Conservation (phyloP, 2,888 invertebrate genomes). For the Thelaira solivaga region DNA sequence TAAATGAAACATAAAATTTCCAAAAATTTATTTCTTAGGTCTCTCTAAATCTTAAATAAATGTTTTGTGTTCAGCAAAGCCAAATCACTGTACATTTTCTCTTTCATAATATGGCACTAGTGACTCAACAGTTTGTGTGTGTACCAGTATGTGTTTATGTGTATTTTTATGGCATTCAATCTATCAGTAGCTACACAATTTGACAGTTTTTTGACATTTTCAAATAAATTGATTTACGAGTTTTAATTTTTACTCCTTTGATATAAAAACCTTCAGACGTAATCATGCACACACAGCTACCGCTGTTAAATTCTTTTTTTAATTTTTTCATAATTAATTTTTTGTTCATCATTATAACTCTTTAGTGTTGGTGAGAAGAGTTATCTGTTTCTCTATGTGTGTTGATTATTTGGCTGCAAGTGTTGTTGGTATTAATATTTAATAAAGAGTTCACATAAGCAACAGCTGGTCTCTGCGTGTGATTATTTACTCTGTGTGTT, state of each 20-base stretch:
- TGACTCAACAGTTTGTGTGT: constrained; percentile 26
- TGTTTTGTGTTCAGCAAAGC: no score
- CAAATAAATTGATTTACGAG: constrained; percentile 74
- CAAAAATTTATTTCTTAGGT: no score
- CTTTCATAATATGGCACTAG: background rate
- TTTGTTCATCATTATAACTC: constrained; percentile 33
- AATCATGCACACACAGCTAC: constrained; percentile 24
- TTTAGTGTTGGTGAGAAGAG: background rate
- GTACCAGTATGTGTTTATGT: no score
- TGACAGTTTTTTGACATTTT: constrained; percentile 74
- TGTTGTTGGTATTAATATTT: background rate
- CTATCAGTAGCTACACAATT: constrained; percentile 73
- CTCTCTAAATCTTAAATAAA: no score
- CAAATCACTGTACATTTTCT: constrained; percentile 12
- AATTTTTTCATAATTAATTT: background rate
- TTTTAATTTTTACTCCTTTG: constrained; percentile 23
- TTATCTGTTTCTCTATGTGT: background rate
- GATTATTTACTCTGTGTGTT: background rate
- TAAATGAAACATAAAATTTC: no score
- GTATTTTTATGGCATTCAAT: constrained; percentile 53
- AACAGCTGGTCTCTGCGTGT: background rate
- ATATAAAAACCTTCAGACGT: constrained; percentile 31
- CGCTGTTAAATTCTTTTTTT: constrained; percentile 4
- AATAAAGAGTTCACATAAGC: background rate
- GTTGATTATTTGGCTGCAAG: background rate